Base-by-base conservation (phyloP, 2,797 vertebrate genomes). In the Nothura maculosa region DNA sequence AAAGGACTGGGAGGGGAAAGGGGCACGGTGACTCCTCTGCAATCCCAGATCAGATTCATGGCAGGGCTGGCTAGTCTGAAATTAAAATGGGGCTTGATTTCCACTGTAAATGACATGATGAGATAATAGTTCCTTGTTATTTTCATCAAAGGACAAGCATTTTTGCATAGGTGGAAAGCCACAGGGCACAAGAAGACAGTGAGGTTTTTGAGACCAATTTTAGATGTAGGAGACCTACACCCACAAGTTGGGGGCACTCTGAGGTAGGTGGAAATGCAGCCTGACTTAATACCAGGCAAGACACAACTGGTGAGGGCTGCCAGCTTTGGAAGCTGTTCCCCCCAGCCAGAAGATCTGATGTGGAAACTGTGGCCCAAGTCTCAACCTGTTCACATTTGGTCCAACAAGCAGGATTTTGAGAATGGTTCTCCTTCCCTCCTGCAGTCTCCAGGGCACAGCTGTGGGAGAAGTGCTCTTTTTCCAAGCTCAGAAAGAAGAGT, bases 81-180 rank as follows among this genome's bases (percentile, higher is more conserved):
- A 55, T 66, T 36, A 87, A 54, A 91, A 93, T 66, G 45, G 30
- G 58, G 72, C 45, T 81, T 73, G 42, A 25, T 55, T 85, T 72
- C 38, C 34, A 3, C 61, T 36, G 30, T 52, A 87, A 50, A 77
- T 42, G 32, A 55, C 10, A 30, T 21, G 27, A 85, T 62, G n/a
- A 61, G 61, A 42, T 80, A 57, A 81, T 52, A n/a, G 42, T 30
- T 77, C 86, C 77, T 80, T 64, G 24, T 80, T 61, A 55, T 68
- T 83, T 86, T 83, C 40, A 17, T 38, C 40, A n/a, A 19, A 64
- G 12, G 16, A 18, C 22, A 24, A 80, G 50, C n/a, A 50, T 55
- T 76, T 0, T 0, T 3, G 2, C 40, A 5, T 2, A 45, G 45
- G 19, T 77, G 86, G 82, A 57, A 74, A 36, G 28, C 43, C n/a